These are phyloP conservation scores for Microctenopoma steveboyesi DNA, from an alignment of 2,797 vertebrate species.

Conservation along the genomic window DNA sequence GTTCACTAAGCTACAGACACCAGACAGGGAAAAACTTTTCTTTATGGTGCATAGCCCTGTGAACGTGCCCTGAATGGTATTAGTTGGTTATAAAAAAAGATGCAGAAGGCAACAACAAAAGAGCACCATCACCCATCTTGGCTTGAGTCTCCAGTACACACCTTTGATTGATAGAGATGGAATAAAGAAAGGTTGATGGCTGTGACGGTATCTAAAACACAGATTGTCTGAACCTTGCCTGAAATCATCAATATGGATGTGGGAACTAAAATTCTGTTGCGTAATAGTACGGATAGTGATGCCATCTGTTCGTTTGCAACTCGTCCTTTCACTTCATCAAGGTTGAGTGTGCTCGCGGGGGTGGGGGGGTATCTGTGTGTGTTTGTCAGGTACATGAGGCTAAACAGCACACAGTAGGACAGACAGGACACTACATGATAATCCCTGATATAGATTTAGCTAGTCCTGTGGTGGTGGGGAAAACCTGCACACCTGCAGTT, in stretches of 20 bases:
- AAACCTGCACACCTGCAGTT: conserved; percentile 66
- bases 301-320: conserved; percentile 68
- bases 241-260: conserved; percentile 59
- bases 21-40: conserved; percentile 35
- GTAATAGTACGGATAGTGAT: conserved; percentile 62
- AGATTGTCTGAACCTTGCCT: conserved; percentile 54
- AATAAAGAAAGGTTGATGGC: conserved; percentile 48
- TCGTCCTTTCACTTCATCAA: conserved; percentile 74
- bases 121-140: conserved; percentile 53
- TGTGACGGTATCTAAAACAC: conserved; percentile 61
- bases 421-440: conserved; percentile 66
- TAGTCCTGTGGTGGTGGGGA: conserved; percentile 56
- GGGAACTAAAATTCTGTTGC: conserved; percentile 64
- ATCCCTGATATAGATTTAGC: conserved; percentile 68
- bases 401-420: conserved; percentile 67
- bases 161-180: conserved; percentile 35
- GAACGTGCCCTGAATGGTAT: conserved; percentile 60
- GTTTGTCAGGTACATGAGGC: conserved; percentile 50
- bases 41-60: conserved; percentile 51
- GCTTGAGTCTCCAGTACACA: conserved; percentile 24
- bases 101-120: conserved; percentile 66
- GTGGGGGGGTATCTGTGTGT: conserved; percentile 36
- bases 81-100: conserved; percentile 62
- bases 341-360: conserved; percentile 63
- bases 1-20: conserved; percentile 68